Percentiles rank a stretch among this genome's conserved stretches.
These are phyloP conservation scores for Lasioglossum baleicum DNA, from an alignment of 1,140 invertebrate genomes.

Conservation along the genomic window DNA sequence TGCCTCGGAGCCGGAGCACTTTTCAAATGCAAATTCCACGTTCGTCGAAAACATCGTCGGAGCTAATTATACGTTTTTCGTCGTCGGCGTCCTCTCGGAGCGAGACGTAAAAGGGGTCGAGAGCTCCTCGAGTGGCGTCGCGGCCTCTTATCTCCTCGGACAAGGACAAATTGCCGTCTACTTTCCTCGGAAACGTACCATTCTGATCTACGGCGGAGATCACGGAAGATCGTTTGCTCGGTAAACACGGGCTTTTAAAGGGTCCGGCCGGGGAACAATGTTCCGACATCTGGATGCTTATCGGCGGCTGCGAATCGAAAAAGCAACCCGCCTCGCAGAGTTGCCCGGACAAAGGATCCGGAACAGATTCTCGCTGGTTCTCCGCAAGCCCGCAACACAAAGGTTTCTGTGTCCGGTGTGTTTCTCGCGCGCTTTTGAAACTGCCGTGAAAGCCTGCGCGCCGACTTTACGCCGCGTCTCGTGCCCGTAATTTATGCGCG, in stretches of 20 bases:
- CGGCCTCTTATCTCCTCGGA: neutral
- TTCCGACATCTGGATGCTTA: slow-evolving; percentile 41
- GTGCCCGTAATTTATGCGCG: slow-evolving; percentile 4
- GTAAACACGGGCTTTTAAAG: slow-evolving; percentile 18
- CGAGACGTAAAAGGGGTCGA: neutral
- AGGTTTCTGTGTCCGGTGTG: neutral
- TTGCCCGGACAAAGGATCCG: slow-evolving; percentile 38
- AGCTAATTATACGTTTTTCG: too few relatives aligned
- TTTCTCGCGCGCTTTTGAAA: slow-evolving; percentile 15
- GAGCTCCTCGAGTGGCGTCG: neutral
- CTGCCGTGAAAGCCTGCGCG: slow-evolving; percentile 13
- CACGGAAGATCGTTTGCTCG: neutral
- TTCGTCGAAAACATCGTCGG: neutral
- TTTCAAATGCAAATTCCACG: neutral
- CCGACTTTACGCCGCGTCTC: neutral
- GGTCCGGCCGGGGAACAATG: neutral
- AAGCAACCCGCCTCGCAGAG: slow-evolving; percentile 3
- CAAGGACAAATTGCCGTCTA: slow-evolving; percentile 17
- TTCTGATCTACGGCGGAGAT: neutral
- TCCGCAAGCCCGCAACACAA: neutral
- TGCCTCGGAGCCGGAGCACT: too few relatives aligned
- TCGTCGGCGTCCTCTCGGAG: neutral
- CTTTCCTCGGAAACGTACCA: neutral
- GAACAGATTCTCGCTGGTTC: slow-evolving; percentile 22
- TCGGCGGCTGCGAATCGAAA: slow-evolving; percentile 21